These are phyloP conservation scores for Microctenopoma lineatum DNA, from an alignment of 2,797 vertebrate genomes.

Conservation along the genomic window DNA sequence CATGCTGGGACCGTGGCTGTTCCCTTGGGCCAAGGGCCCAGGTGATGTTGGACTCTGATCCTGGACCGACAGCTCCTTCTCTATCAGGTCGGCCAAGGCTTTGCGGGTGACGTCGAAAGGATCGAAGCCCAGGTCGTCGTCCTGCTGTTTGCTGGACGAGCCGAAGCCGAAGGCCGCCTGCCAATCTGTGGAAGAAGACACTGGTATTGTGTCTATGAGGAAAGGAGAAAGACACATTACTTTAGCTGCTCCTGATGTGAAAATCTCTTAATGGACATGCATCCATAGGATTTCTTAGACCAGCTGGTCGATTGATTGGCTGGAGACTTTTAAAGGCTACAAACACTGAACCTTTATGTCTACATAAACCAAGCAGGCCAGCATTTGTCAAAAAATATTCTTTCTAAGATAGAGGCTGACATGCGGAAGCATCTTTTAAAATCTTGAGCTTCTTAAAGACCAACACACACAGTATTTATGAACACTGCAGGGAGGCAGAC, in stretches of 20 bases:
- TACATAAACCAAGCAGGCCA: neutral
- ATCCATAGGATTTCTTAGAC: neutral
- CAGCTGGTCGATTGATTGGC: neutral
- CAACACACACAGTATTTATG: neutral
- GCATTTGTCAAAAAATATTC: neutral
- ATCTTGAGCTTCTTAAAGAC: neutral
- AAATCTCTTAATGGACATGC: neutral
- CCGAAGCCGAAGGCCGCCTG: constrained; percentile 99
- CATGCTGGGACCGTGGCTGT: constrained; percentile 81
- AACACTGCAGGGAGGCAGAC: neutral
- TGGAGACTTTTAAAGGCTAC: neutral
- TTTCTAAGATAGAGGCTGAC: neutral
- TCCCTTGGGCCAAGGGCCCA: constrained; percentile 79
- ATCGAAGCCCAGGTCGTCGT: constrained; percentile 98
- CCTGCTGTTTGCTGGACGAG: constrained; percentile 94
- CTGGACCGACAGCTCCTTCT: constrained; percentile 98
- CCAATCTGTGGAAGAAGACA: constrained; percentile 99
- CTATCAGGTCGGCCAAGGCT: constrained; percentile 98
- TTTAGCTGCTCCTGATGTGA: neutral
- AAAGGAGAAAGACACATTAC: constrained; percentile 16
- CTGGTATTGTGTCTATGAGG: constrained; percentile 94
- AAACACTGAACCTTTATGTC: neutral
- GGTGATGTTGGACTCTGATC: constrained; percentile 90
- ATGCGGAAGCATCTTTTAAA: constrained; percentile 1
- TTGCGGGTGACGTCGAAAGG: constrained; percentile 98